phyloP scores from a whole-genome alignment of 1,140 invertebrate species.

The Zaprionus davidi region DNA sequence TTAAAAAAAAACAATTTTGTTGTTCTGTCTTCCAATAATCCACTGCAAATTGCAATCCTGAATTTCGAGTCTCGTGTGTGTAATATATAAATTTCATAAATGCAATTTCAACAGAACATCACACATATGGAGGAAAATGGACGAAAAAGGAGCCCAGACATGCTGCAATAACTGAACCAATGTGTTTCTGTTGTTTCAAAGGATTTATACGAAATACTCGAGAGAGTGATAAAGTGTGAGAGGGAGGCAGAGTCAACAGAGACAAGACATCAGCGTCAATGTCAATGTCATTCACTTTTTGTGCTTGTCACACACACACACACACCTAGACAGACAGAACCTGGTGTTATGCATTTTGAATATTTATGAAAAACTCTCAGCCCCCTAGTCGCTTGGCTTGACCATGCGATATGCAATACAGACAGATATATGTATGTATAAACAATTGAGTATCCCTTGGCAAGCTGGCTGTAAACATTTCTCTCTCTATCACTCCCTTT shows the following conservation, averaged over 20 bases:
- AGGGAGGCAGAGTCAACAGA: slow-evolving; percentile 1
- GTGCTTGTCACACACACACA: slow-evolving; percentile 21
- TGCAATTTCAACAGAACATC: slow-evolving; percentile 67
- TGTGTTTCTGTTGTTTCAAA: slow-evolving; percentile 13
- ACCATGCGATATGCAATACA: slow-evolving; percentile 24
- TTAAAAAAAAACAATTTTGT: not conserved
- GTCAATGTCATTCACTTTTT: slow-evolving; percentile 43
- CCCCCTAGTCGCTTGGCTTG: slow-evolving; percentile 4
- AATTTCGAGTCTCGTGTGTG: slow-evolving; percentile 56
- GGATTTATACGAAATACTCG: slow-evolving; percentile 33
- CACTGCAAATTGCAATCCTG: slow-evolving; percentile 56
- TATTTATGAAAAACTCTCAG: slow-evolving; percentile 61
- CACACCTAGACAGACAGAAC: not conserved
- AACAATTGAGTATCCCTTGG: slow-evolving; percentile 2
- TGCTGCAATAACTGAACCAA: slow-evolving; percentile 11
- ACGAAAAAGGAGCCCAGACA: not conserved
- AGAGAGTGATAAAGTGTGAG: not conserved
- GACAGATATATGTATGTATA: not conserved
- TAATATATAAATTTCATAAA: slow-evolving; percentile 69
- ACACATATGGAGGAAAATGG: slow-evolving; percentile 31
- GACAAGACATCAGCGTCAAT: slow-evolving; percentile 44
- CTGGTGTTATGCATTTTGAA: slow-evolving; percentile 60
- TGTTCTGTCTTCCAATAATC: slow-evolving; percentile 18
- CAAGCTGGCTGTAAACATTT: not conserved
- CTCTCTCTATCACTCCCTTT: not conserved